Base-by-base conservation (phyloP, 2,888 invertebrate genomes). In the Synergus umbraculus region DNA sequence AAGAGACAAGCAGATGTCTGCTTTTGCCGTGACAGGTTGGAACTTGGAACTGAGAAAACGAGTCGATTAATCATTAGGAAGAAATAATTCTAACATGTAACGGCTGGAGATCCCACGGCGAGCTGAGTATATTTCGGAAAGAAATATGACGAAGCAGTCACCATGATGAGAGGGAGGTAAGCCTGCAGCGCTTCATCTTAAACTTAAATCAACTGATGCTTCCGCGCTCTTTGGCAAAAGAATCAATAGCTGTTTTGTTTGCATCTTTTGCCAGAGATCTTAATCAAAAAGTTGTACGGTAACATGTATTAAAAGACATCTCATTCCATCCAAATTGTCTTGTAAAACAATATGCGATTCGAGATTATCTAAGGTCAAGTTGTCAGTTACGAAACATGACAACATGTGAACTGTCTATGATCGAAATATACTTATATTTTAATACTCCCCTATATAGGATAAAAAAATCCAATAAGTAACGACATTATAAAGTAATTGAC, bases 141-240 rank as follows among this genome's bases (percentile, higher is more conserved):
- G 66, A 66, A 66, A 66, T 66, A 66, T 66, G 66, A 66, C 66
- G 66, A 66, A 66, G 66, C 66, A 66, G 66, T 66, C 66, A 12
- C 44, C 66, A 44, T 9, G 12, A 10, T 10, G 43, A 41, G 15
- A 60, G 43, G 12, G 66, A 65, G 44, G n/a, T n/a, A 66, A 41
- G 18, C 18, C 44, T 44, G 43, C 66, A 66, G 41, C 43, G 4
- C 18, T 66, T 66, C 60, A 22, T 60, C 44, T 18, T 18, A 44
- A 66, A 66, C n/a, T 29, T 29, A 29, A 29, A 29, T 29, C 2
- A 12, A 66, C 66, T 44, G 44, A 66, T 66, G 37, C 66, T 41
- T 41, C 66, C 58, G 12, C 12, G 10, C 63, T 43, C 43, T 66
- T 66, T 66, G 66, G 41, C 66, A 66, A n/a, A 66, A 43, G 41